Evolutionary conservation across 1,140 invertebrate genomes (phyloP).

Genomic region (Lucilia sericata): DNA sequence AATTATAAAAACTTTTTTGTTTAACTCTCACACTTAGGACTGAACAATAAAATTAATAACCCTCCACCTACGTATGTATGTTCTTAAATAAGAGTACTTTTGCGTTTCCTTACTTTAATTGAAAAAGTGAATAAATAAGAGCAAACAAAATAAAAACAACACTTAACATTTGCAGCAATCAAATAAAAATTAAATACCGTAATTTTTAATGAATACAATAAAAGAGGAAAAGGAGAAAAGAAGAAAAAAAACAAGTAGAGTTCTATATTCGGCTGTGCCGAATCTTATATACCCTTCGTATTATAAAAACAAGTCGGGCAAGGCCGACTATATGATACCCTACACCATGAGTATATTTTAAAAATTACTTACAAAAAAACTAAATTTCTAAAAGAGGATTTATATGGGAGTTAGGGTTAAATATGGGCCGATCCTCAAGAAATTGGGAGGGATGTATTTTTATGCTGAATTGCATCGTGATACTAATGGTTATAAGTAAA

Average conservation of each 20-base stretch:
- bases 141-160: conserved; percentile 14
- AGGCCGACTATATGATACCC: no score
- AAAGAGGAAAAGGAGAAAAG: neutral
- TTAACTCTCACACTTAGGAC: neutral
- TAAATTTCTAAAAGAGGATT: no score
- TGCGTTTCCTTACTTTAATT: neutral
- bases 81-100: neutral
- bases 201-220: conserved; percentile 3
- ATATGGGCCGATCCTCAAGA: no score
- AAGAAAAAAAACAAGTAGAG: neutral
- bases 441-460: no score
- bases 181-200: conserved; percentile 18
- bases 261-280: neutral
- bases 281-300: no score
- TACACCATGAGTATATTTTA: no score
- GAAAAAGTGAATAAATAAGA: neutral
- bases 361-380: no score
- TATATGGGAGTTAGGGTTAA: no score
- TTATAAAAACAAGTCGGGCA: no score
- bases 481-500: no score
- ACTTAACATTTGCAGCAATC: conserved; percentile 1
- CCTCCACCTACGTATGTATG: neutral
- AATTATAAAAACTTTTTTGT: neutral
- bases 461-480: no score
- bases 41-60: neutral